Evolutionary conservation across 1,140 invertebrate genomes (phyloP).

Genomic region (Thereuonema tuberculata): DNA sequence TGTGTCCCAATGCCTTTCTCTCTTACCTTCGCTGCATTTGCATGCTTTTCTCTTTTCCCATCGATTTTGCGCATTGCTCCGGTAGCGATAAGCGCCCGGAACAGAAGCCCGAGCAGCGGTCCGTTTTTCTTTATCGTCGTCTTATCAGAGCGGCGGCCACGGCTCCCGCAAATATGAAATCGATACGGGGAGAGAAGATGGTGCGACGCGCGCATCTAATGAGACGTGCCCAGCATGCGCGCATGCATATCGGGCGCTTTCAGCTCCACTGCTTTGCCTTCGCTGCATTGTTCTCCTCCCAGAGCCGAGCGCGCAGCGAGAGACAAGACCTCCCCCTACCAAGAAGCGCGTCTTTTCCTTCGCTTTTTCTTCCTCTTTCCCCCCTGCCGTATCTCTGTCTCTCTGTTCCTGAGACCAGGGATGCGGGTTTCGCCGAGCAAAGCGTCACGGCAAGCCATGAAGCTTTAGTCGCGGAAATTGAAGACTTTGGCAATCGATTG

Average conservation of each 20-base stretch:
- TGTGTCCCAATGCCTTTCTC: not conserved
- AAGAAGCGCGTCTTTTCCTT: too few relatives aligned
- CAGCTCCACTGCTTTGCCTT: not conserved
- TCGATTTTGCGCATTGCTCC: slow-evolving; percentile 20
- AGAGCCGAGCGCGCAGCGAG: too few relatives aligned
- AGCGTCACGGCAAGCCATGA: too few relatives aligned
- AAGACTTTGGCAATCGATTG: not conserved
- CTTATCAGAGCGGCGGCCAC: slow-evolving; percentile 4
- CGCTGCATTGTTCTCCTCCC: too few relatives aligned
- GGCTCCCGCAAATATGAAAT: slow-evolving; percentile 10
- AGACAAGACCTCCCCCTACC: too few relatives aligned
- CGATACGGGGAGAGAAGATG: not conserved
- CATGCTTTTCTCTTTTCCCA: slow-evolving; percentile 20
- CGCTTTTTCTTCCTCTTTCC: too few relatives aligned
- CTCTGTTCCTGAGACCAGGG: too few relatives aligned
- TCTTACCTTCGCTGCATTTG: not conserved
- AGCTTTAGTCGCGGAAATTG: not conserved
- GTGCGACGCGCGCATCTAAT: slow-evolving; percentile 5
- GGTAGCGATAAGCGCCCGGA: slow-evolving; percentile 8
- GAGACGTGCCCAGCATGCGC: slow-evolving; percentile 8
- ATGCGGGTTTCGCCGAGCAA: too few relatives aligned
- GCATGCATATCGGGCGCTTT: slow-evolving; percentile 9
- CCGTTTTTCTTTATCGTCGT: slow-evolving; percentile 10
- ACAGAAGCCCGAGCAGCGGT: slow-evolving; percentile 1
- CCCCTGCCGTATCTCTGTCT: too few relatives aligned